Percentiles rank a stretch among this genome's conserved stretches.
These are phyloP conservation scores for Hippoglossus stenolepis DNA, from an alignment of 2,113 vertebrate species.

Conservation along the genomic window DNA sequence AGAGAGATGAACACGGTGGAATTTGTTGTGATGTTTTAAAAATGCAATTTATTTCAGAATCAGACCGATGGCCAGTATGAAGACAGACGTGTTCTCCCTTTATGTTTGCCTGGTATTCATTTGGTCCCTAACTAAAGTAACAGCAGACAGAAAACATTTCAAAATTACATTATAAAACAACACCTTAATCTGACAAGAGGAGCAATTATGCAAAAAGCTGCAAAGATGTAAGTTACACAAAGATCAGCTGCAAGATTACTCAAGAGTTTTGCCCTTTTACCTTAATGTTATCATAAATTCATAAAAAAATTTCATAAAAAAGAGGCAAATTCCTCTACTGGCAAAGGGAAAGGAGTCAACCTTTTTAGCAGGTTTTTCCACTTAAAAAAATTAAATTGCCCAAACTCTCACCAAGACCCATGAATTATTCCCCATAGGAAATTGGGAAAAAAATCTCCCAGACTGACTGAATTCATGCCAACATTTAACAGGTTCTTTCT, in stretches of 20 bases:
- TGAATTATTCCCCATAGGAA: too few relatives aligned
- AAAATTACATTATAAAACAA: constrained; percentile 10
- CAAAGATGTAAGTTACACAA: neutral
- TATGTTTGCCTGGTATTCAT: neutral
- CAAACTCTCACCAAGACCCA: too few relatives aligned
- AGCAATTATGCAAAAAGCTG: neutral
- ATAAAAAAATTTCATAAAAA: too few relatives aligned
- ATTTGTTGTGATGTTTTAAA: constrained; percentile 21
- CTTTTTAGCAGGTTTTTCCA: too few relatives aligned
- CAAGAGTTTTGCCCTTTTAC: neutral
- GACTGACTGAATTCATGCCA: too few relatives aligned
- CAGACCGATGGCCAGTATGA: too few relatives aligned
- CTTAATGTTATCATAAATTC: neutral
- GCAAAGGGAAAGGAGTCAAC: too few relatives aligned
- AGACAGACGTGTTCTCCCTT: neutral
- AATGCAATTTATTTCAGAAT: too few relatives aligned
- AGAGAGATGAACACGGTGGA: constrained; percentile 28
- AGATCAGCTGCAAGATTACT: constrained; percentile 17
- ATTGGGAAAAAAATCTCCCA: too few relatives aligned
- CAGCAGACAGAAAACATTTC: constrained; percentile 1
- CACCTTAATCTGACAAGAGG: constrained; percentile 6
- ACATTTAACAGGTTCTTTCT: neutral
- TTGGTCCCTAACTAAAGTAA: neutral
- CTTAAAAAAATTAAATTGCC: too few relatives aligned
- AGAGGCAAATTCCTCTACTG: too few relatives aligned